Conservation (phyloP, 2,888 invertebrate species). For the Ormyrus thymus region DNA sequence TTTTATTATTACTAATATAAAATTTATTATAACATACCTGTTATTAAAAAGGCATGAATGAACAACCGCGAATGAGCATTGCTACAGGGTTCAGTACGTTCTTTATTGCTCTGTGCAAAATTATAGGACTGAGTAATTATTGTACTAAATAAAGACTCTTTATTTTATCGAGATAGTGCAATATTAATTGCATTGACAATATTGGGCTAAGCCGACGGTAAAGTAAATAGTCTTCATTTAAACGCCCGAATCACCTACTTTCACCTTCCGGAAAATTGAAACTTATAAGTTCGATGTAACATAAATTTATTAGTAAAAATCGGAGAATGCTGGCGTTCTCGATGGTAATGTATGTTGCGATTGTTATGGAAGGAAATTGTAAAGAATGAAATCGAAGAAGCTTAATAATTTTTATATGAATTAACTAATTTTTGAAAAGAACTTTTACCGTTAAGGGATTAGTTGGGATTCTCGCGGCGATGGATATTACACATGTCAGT, state of each 20-base stretch:
- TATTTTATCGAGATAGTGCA: constrained; percentile 36
- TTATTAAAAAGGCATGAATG: constrained; percentile 48
- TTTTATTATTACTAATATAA: constrained; percentile 46
- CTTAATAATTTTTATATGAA: constrained; percentile 50
- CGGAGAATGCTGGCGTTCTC: constrained; percentile 57
- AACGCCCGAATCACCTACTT: constrained; percentile 54
- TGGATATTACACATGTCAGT: constrained; percentile 59
- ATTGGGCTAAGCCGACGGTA: constrained; percentile 12
- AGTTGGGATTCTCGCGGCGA: constrained; percentile 57
- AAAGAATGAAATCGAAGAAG: constrained; percentile 34
- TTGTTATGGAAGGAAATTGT: constrained; percentile 36
- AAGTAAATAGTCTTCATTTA: constrained; percentile 50
- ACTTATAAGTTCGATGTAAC: constrained; percentile 38
- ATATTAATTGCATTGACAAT: constrained; percentile 34
- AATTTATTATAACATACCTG: constrained; percentile 46
- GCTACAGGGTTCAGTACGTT: constrained; percentile 43
- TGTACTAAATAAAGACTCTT: constrained; percentile 52
- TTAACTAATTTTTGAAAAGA: constrained; percentile 48
- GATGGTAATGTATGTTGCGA: constrained; percentile 32
- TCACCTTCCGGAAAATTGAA: constrained; percentile 45
- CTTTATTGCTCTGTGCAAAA: constrained; percentile 49
- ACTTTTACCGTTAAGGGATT: constrained; percentile 53
- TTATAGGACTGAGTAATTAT: constrained; percentile 54
- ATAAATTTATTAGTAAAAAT: constrained; percentile 38
- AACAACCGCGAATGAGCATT: constrained; percentile 48